Conservation (phyloP, 2,888 invertebrate species). For the Anoplius nigerrimus region DNA sequence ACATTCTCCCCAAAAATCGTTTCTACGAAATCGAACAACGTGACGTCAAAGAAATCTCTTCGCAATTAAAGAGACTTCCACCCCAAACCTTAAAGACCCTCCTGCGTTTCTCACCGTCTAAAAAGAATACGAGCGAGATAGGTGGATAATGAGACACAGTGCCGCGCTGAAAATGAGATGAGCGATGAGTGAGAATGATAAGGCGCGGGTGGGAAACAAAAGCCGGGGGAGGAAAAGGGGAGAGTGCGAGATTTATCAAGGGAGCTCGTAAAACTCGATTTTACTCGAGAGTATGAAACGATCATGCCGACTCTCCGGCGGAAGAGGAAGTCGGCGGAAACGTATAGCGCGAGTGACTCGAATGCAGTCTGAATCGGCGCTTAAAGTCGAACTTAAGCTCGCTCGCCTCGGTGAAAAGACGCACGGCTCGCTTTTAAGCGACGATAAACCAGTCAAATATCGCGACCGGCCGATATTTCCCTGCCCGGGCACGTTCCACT, state of each 20-base stretch:
- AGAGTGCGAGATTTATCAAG: constrained; percentile 26
- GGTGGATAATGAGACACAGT: background rate
- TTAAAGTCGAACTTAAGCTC: constrained; percentile 23
- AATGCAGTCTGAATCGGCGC: constrained; percentile 31
- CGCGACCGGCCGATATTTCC: too few species aligned
- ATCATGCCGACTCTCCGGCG: constrained; percentile 16
- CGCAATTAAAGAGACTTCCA: too few species aligned
- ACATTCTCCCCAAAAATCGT: too few species aligned
- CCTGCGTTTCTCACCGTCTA: too few species aligned
- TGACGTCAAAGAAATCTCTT: too few species aligned
- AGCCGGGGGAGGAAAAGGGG: background rate
- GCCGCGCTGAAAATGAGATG: background rate
- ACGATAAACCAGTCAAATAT: background rate
- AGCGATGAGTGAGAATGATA: background rate
- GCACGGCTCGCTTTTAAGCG: background rate
- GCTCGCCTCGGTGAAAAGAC: constrained; percentile 2
- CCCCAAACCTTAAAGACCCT: too few species aligned
- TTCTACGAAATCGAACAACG: too few species aligned
- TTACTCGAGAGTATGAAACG: constrained; percentile 27
- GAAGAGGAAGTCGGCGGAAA: background rate
- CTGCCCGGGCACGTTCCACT: too few species aligned
- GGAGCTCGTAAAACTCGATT: constrained; percentile 30
- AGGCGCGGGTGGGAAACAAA: background rate
- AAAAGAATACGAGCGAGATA: too few species aligned
- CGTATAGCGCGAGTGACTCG: constrained; percentile 20